Conservation (phyloP, 2,797 vertebrate genomes). For the Avahi laniger region DNA sequence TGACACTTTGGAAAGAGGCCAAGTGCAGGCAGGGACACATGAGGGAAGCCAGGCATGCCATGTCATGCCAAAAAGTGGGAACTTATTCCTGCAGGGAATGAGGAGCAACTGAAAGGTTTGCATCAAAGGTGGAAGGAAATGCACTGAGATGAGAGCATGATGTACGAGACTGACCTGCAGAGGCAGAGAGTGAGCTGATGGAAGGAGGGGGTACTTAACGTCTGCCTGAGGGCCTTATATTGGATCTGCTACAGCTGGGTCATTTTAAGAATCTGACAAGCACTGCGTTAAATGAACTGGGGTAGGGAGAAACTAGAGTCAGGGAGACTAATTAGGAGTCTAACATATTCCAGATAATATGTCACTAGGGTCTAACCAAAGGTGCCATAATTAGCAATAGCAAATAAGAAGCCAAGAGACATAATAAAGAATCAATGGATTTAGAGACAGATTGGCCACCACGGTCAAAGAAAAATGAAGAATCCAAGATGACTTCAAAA, state of each 20-base stretch:
- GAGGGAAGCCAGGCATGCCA: not conserved
- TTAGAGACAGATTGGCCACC: not conserved
- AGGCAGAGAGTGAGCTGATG: not conserved
- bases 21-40: not conserved
- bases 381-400: not conserved
- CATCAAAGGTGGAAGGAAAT: not conserved
- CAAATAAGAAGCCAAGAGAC: not conserved
- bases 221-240: not conserved
- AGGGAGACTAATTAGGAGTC: not conserved
- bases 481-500: not conserved
- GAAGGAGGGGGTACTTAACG: not conserved
- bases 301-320: not conserved
- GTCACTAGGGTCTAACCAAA: not conserved
- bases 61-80: not conserved
- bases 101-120: not conserved
- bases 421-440: not conserved
- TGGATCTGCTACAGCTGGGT: not conserved
- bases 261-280: not conserved
- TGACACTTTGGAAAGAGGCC: not conserved
- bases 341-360: not conserved
- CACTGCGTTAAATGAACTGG: not conserved
- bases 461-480: not conserved
- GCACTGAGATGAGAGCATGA: not conserved
- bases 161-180: not conserved
- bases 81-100: fast-evolving